These are phyloP conservation scores for Drosophila obscura DNA, from an alignment of 1,140 invertebrate genomes.

Conservation along the genomic window DNA sequence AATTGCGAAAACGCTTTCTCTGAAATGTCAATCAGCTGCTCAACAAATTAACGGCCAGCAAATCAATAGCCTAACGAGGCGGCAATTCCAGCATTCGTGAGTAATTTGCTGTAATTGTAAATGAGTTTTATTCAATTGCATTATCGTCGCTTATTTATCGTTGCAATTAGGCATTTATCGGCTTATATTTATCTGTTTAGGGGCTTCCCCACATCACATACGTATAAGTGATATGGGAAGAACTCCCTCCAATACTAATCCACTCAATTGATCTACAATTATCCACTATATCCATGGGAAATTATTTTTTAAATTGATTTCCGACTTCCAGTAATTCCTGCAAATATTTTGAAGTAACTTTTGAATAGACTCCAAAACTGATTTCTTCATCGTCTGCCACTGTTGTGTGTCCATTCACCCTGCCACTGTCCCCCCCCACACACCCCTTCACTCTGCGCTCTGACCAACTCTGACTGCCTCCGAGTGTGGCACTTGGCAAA, in stretches of 20 bases:
- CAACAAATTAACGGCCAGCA: slow-evolving; percentile 11
- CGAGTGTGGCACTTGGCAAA: slow-evolving; percentile 46
- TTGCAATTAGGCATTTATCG: slow-evolving; percentile 29
- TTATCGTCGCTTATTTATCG: slow-evolving; percentile 44
- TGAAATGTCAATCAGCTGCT: neutral
- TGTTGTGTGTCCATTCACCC: neutral
- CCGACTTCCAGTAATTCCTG: too few relatives aligned
- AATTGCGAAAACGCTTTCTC: neutral
- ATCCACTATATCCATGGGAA: too few relatives aligned
- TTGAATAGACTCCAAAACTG: too few relatives aligned
- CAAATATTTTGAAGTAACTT: too few relatives aligned
- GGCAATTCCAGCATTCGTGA: slow-evolving; percentile 17
- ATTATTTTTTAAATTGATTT: too few relatives aligned
- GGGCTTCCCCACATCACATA: neutral
- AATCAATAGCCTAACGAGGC: slow-evolving; percentile 20
- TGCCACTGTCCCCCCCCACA: too few relatives aligned
- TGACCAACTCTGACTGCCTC: slow-evolving; percentile 5
- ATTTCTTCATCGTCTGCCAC: neutral
- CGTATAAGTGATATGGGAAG: too few relatives aligned
- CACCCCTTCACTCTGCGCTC: neutral
- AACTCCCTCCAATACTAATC: too few relatives aligned
- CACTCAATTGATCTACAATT: too few relatives aligned
- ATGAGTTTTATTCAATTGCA: slow-evolving; percentile 38
- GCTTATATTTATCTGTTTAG: slow-evolving; percentile 2
- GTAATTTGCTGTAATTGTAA: slow-evolving; percentile 42